A percentile compares a stretch with the other conserved stretches of the same genome.
These are phyloP conservation scores for Sesamia inferens DNA, from an alignment of 2,888 invertebrate genomes.

Conservation along the genomic window DNA sequence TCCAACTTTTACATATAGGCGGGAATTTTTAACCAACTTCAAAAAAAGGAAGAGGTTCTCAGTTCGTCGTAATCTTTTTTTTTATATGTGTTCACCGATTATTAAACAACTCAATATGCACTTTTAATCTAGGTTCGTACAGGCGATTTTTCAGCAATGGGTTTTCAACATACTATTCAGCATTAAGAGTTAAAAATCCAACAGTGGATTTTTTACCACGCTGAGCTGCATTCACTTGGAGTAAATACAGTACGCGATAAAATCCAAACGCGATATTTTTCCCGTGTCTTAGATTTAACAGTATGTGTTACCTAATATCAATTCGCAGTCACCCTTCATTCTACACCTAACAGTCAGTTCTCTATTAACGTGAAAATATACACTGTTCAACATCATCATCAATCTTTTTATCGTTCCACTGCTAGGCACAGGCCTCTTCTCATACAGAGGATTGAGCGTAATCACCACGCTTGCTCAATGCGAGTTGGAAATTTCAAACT, in stretches of 20 bases:
- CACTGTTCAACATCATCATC: conserved; percentile 14
- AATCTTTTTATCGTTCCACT: too few species aligned
- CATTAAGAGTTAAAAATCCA: not conserved
- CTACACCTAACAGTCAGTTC: conserved; percentile 56
- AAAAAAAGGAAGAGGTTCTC: too few species aligned
- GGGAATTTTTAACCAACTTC: conserved; percentile 17
- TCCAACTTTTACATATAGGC: conserved; percentile 8
- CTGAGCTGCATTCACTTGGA: not conserved
- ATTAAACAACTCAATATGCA: conserved; percentile 54
- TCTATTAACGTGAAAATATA: conserved; percentile 54
- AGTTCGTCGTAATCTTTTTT: too few species aligned
- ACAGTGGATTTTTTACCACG: not conserved
- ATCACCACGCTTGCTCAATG: too few species aligned
- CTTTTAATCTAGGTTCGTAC: not conserved
- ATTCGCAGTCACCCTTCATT: conserved; percentile 36
- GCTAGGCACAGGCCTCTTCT: too few species aligned
- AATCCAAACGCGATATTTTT: not conserved
- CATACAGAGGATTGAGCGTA: too few species aligned
- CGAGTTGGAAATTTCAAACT: too few species aligned
- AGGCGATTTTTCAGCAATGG: not conserved
- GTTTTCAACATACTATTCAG: not conserved
- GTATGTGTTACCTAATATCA: conserved; percentile 33
- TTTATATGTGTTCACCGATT: too few species aligned
- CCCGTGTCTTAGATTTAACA: conserved; percentile 9
- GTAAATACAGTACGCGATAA: not conserved